Conservation (phyloP, 2,113 vertebrate species). For the Brachyhypopomus gauderio region DNA sequence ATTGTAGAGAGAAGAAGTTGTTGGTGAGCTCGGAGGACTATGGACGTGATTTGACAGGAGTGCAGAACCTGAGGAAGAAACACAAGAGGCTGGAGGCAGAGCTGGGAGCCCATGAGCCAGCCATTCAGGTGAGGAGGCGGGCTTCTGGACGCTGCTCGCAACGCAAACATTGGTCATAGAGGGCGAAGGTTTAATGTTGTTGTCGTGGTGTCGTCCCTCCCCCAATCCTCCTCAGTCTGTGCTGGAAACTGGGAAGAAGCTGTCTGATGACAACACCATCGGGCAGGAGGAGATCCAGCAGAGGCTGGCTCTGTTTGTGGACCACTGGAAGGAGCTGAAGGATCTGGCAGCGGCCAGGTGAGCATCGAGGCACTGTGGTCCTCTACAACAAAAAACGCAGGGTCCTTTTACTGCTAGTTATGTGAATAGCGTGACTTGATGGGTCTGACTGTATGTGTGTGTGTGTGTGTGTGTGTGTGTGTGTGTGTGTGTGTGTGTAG, state of each 20-base stretch:
- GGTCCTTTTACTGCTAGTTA: not conserved
- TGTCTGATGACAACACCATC: slow-evolving; percentile 96
- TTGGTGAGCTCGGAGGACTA: slow-evolving; percentile 98
- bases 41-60: slow-evolving; percentile 94
- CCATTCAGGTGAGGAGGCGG: slow-evolving; percentile 85
- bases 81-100: slow-evolving; percentile 97
- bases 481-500: slow-evolving; percentile 61
- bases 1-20: slow-evolving; percentile 90
- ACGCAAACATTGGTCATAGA: too few species aligned
- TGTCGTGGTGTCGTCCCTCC: too few species aligned
- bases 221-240: slow-evolving; percentile 80
- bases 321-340: slow-evolving; percentile 97
- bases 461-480: slow-evolving; percentile 26
- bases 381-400: too few species aligned
- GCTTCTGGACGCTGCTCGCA: not conserved
- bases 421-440: not conserved
- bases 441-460: not conserved
- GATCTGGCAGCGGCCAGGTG: slow-evolving; percentile 90
- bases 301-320: slow-evolving; percentile 92
- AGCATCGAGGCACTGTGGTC: not conserved
- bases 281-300: slow-evolving; percentile 98
- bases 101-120: slow-evolving; percentile 91
- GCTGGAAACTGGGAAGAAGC: slow-evolving; percentile 92
- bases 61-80: slow-evolving; percentile 98
- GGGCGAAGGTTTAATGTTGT: not conserved